Evolutionary conservation across 1,140 invertebrate species (phyloP).

Genomic region (Proales similis): DNA sequence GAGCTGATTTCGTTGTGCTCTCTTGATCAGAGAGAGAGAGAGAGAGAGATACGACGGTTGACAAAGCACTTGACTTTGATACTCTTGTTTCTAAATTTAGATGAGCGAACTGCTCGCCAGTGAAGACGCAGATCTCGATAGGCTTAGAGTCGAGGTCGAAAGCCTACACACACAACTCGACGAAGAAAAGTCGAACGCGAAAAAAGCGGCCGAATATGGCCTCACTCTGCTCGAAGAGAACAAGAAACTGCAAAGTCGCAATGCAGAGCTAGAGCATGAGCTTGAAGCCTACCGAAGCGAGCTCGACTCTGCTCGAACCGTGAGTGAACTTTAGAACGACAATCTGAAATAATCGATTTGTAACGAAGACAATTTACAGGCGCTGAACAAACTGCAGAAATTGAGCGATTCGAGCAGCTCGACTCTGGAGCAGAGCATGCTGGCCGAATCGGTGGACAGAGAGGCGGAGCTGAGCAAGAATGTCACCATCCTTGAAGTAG

Average conservation of each 20-base stretch:
- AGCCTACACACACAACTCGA: conserved; percentile 11
- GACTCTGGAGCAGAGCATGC: conserved; percentile 1
- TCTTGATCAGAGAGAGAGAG: too few relatives aligned
- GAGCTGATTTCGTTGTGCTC: too few relatives aligned
- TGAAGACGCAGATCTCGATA: too few relatives aligned
- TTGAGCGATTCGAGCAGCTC: neutral
- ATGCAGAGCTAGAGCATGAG: conserved; percentile 32
- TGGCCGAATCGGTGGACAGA: conserved; percentile 8
- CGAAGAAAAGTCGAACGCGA: conserved; percentile 34
- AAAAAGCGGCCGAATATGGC: conserved; percentile 36
- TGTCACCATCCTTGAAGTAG: conserved; percentile 9
- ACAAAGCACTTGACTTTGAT: too few relatives aligned
- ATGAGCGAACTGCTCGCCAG: too few relatives aligned
- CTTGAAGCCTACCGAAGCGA: conserved; percentile 7
- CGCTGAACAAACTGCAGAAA: conserved; percentile 27
- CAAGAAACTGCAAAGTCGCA: conserved; percentile 15
- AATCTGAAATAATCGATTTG: too few relatives aligned
- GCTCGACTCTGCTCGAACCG: conserved; percentile 11
- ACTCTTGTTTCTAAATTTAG: too few relatives aligned
- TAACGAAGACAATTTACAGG: too few relatives aligned
- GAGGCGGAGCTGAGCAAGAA: conserved; percentile 22
- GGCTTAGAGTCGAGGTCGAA: neutral
- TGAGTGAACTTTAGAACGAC: conserved; percentile 10
- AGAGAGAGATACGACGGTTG: too few relatives aligned
- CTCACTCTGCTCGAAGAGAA: conserved; percentile 18